Evolutionary conservation across 1,140 invertebrate genomes (phyloP), one percentile per base, ranked within the genome.

Genomic region (Camponotus vicinus): DNA sequence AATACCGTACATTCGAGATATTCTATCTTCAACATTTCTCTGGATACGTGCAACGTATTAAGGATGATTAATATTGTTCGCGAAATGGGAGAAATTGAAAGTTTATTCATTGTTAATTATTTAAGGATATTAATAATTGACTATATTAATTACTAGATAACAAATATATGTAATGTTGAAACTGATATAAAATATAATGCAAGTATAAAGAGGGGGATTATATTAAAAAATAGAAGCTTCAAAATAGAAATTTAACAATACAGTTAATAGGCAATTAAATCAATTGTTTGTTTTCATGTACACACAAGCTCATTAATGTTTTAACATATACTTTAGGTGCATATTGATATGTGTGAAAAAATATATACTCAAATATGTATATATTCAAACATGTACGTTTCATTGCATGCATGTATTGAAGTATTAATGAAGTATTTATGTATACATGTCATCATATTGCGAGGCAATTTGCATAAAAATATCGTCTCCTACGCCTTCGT

Each of bases 1-100:
- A 63, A 83, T 83, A 9, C 55, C 27, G 67, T 61, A 73, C 27
- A 27, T 82, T 61, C 67, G 55, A 73, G n/a, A 49, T 83, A 45
- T 73, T 75, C 69, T 83, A 83, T 63, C 52, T 61, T 18, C n/a
- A 32, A 61, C 42, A 37, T 49, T 37, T 34, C 55, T 75, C 8
- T 34, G 5, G 2, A 57, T 70, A 42, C 45, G 45, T 18, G 45
- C 13, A 11, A 52, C 40, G 49, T 57, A 80, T 70, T 70, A 42
- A 42, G 55, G 40, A 80, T 70, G 3, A 57, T 15, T 40, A 64
- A 77, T 66, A 34, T 64, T 13, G 27, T 52, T 7, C 8, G n/a
- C 27, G n/a, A 78, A 7, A 7, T 8, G 32, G 2, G 37, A 27
- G 18, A 69, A 79, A 55, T 67, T 9, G 15, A 34, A 55, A 55